A percentile compares a stretch with the other conserved stretches of the same genome.
These are phyloP conservation scores for Fopius arisanus DNA, from an alignment of 1,140 invertebrate genomes.

Conservation along the genomic window DNA sequence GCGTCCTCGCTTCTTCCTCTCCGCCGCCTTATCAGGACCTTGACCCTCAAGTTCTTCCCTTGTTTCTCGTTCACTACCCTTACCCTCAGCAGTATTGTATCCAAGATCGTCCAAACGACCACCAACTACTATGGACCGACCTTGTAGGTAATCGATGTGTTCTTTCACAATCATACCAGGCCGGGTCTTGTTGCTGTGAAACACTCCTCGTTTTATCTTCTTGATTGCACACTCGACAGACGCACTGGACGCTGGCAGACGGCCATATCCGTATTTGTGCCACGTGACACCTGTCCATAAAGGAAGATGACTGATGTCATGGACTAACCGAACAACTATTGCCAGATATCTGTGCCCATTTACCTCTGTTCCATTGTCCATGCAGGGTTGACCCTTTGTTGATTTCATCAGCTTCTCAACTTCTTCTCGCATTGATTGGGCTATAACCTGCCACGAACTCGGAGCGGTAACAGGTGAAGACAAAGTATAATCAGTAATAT, in stretches of 20 bases:
- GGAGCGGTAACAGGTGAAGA: no score
- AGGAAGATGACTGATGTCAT: conserved; percentile 10
- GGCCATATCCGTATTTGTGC: conserved; percentile 25
- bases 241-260: conserved; percentile 30
- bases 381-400: not conserved
- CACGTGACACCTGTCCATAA: conserved; percentile 21
- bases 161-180: not conserved
- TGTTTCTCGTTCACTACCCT: not conserved
- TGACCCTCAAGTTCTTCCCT: no score
- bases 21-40: no score
- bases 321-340: conserved; percentile 1
- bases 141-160: conserved; percentile 20
- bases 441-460: not conserved
- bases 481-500: no score
- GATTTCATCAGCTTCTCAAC: not conserved
- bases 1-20: no score
- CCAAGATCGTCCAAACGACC: not conserved
- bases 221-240: conserved; percentile 29
- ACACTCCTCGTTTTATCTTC: conserved; percentile 18
- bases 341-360: not conserved
- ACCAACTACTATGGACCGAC: conserved; percentile 14
- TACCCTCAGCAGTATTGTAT: not conserved
- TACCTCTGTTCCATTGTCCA: not conserved
- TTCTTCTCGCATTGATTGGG: not conserved
- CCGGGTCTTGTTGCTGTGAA: conserved; percentile 7